Conservation (phyloP, 2,113 vertebrate genomes). For the Pachyramphus minor region DNA sequence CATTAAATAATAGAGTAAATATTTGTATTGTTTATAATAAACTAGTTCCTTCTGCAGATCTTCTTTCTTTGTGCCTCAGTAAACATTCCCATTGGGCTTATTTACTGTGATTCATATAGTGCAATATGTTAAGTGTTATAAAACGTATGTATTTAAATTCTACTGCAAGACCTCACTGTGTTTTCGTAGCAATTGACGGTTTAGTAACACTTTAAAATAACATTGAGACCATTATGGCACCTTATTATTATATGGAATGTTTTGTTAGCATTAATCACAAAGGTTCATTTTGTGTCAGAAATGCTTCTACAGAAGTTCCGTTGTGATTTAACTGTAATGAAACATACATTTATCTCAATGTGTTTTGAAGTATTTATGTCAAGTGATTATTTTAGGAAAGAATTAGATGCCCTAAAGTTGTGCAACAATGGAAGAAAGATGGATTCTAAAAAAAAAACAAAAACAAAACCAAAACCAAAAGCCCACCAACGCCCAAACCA, state of each 20-base stretch:
- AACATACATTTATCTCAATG: constrained; percentile 51
- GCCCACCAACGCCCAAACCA: background rate
- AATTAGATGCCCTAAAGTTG: background rate
- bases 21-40: constrained; percentile 80
- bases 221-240: constrained; percentile 55
- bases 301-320: constrained; percentile 44
- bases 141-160: constrained; percentile 52
- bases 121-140: constrained; percentile 64
- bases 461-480: background rate
- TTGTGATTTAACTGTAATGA: constrained; percentile 58
- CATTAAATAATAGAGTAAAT: constrained; percentile 79
- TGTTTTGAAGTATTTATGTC: constrained; percentile 48
- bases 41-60: constrained; percentile 65
- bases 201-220: constrained; percentile 72
- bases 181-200: constrained; percentile 66
- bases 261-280: constrained; percentile 65
- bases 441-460: background rate
- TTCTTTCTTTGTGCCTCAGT: constrained; percentile 59
- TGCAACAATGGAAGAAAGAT: background rate
- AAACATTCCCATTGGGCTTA: constrained; percentile 66
- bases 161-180: constrained; percentile 42
- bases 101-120: constrained; percentile 56
- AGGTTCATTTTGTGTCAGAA: constrained; percentile 46
- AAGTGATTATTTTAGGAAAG: background rate
- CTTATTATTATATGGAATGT: constrained; percentile 52